Conservation (phyloP, 2,113 vertebrate genomes). For the Prietella phreatophila region DNA sequence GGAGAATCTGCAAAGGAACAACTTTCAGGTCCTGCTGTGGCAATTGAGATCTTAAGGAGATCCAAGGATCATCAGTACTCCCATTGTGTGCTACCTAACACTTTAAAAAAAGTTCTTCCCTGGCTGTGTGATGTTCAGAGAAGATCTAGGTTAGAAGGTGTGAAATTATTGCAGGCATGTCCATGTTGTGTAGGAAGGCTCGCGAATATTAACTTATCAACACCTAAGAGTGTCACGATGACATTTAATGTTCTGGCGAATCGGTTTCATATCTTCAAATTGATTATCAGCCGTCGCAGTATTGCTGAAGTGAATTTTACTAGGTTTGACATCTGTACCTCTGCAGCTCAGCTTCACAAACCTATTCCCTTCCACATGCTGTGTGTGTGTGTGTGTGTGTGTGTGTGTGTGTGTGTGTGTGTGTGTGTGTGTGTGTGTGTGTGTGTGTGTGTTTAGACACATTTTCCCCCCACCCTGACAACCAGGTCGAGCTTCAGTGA, state of each 20-base stretch:
- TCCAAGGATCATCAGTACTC: background rate
- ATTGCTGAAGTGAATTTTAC: background rate
- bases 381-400: constrained; percentile 5
- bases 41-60: background rate
- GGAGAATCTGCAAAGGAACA: background rate
- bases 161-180: constrained; percentile 92
- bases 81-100: background rate
- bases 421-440: constrained; percentile 19
- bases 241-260: constrained; percentile 13
- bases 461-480: constrained; percentile 66
- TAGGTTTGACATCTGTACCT: background rate
- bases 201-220: constrained; percentile 73
- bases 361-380: background rate
- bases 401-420: constrained; percentile 8
- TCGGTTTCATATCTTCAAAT: constrained; percentile 12
- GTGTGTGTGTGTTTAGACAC: constrained; percentile 39
- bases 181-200: constrained; percentile 70
- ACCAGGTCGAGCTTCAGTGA: constrained; percentile 70
- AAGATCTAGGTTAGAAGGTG: constrained; percentile 70
- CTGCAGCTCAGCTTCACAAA: background rate
- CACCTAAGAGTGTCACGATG: constrained; percentile 38
- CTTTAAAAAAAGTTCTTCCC: background rate
- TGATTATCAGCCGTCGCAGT: background rate
- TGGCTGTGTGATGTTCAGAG: background rate
- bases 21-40: background rate